phyloP scores from a whole-genome alignment of 2,113 vertebrate species.

The Antidorcas marsupialis region DNA sequence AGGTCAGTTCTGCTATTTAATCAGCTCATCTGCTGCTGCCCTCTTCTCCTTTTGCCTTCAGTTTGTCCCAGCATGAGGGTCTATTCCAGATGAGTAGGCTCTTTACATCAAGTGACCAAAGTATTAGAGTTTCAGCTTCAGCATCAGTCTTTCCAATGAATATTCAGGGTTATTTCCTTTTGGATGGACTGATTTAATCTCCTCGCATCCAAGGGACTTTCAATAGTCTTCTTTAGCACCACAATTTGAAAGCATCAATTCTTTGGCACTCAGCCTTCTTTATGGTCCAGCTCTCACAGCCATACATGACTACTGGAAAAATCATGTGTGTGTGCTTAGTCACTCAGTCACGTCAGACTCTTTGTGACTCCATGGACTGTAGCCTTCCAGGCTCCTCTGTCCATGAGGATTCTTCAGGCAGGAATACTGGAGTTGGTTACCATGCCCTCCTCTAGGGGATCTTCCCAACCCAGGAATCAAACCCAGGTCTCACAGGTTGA shows the following conservation, averaged over 20 bases:
- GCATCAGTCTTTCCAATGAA: background rate
- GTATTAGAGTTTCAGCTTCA: background rate
- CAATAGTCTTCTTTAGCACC: background rate
- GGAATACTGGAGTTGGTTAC: background rate
- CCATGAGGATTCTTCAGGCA: background rate
- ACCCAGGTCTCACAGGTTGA: background rate
- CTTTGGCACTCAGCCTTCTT: background rate
- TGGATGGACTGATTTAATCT: background rate
- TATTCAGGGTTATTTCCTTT: background rate
- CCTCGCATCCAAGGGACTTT: background rate
- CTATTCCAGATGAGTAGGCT: background rate
- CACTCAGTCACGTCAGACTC: background rate
- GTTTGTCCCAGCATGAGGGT: background rate
- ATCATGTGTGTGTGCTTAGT: background rate
- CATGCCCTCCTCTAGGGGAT: background rate
- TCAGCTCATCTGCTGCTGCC: background rate
- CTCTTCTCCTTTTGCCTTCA: background rate
- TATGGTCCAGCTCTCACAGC: background rate
- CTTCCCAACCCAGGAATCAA: background rate
- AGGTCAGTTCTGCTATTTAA: background rate
- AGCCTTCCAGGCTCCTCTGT: background rate
- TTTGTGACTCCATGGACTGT: background rate
- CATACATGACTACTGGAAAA: background rate
- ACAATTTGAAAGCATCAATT: background rate
- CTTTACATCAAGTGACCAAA: background rate